A percentile compares a stretch with the other conserved stretches of the same genome.
These are phyloP conservation scores for Pollenia labialis DNA, from an alignment of 2,888 invertebrate genomes.

Conservation along the genomic window DNA sequence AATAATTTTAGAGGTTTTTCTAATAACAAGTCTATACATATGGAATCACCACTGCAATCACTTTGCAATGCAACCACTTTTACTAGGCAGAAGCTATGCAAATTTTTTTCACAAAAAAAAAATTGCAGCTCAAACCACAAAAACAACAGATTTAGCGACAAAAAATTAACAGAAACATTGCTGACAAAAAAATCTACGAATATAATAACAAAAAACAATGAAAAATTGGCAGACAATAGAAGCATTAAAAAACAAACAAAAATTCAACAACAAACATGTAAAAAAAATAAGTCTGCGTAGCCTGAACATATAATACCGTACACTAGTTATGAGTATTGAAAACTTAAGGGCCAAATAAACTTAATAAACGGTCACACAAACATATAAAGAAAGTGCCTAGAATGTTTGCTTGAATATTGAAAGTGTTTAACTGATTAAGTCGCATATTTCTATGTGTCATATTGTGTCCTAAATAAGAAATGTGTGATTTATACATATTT, in stretches of 20 bases:
- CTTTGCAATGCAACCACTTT: conserved; percentile 23
- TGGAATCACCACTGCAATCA: conserved; percentile 46
- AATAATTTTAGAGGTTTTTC: conserved; percentile 13
- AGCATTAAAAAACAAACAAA: conserved; percentile 31
- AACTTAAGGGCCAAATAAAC: not conserved
- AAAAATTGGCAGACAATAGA: conserved; percentile 63
- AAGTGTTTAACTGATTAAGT: too few relatives aligned
- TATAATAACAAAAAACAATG: conserved; percentile 44
- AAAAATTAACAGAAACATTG: conserved; percentile 78
- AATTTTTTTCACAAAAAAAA: conserved; percentile 72
- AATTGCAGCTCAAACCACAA: conserved; percentile 52
- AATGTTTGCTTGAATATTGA: too few relatives aligned
- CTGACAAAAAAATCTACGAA: conserved; percentile 28
- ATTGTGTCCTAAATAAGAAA: too few relatives aligned
- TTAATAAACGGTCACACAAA: too few relatives aligned
- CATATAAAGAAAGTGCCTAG: too few relatives aligned
- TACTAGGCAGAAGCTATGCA: conserved; percentile 77
- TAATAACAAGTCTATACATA: conserved; percentile 58
- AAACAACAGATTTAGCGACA: conserved; percentile 77
- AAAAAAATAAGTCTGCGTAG: not conserved
- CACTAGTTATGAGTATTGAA: not conserved
- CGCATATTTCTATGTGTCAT: too few relatives aligned
- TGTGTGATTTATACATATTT: too few relatives aligned
- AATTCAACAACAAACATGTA: conserved; percentile 9
- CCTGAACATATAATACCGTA: not conserved